Evolutionary conservation across 1,140 invertebrate genomes (phyloP).

Genomic region (Phenacoccus solenopsis): DNA sequence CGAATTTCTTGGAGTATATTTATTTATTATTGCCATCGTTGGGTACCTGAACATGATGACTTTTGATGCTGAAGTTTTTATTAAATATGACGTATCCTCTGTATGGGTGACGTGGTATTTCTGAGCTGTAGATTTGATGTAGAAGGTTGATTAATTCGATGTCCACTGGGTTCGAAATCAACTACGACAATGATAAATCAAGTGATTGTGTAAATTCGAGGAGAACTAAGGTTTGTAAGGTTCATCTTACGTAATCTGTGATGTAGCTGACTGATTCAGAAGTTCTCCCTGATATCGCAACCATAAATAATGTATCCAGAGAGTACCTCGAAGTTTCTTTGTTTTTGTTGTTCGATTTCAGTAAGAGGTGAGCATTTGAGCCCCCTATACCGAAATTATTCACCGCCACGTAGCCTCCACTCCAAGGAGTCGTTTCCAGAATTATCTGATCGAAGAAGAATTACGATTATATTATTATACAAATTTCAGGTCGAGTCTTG

Average conservation of each 20-base stretch:
- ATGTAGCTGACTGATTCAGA: background rate
- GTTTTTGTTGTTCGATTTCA: conserved; percentile 34
- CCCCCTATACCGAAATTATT: conserved; percentile 61
- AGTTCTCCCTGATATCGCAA: conserved; percentile 26
- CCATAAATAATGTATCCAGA: conserved; percentile 25
- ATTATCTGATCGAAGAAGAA: conserved; percentile 33
- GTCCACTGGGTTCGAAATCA: background rate
- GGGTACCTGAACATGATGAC: background rate
- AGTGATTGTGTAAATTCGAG: too few species aligned
- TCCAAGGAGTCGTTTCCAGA: conserved; percentile 39
- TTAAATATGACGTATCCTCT: conserved; percentile 21
- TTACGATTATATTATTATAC: too few species aligned
- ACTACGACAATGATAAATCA: background rate
- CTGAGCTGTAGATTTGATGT: background rate
- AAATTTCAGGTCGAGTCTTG: too few species aligned
- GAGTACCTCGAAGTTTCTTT: conserved; percentile 23
- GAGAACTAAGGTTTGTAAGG: background rate
- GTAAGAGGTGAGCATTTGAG: conserved; percentile 46
- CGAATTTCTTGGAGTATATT: too few species aligned
- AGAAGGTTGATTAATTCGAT: background rate
- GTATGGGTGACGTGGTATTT: background rate
- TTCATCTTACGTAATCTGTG: background rate
- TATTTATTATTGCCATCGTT: too few species aligned
- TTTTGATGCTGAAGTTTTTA: conserved; percentile 28
- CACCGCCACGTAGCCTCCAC: conserved; percentile 43